Evolutionary conservation across 2,888 invertebrate species (phyloP).

Genomic region (Cephus nigrinus): DNA sequence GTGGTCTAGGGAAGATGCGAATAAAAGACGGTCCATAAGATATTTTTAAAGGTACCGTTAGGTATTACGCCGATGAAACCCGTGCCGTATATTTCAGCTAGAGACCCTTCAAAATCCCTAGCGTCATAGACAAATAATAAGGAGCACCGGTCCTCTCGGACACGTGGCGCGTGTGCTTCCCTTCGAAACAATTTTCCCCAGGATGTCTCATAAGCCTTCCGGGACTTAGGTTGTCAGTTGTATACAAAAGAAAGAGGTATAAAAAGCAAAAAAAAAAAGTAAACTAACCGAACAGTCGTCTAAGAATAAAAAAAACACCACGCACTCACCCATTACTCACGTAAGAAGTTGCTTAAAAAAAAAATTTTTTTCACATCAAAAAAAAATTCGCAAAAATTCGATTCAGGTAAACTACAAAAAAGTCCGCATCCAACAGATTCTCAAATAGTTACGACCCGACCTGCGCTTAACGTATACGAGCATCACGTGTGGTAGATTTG

Average conservation of each 20-base stretch:
- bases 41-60: not conserved
- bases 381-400: too few species aligned
- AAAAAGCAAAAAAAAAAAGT: too few species aligned
- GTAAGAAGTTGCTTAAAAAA: rapidly evolving
- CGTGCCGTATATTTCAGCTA: not conserved
- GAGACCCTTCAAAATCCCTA: not conserved
- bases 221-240: too few species aligned
- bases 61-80: not conserved
- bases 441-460: too few species aligned
- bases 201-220: too few species aligned
- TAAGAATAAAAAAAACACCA: too few species aligned
- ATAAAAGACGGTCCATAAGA: not conserved
- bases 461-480: too few species aligned
- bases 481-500: too few species aligned
- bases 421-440: rapidly evolving
- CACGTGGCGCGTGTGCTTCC: not conserved
- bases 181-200: not conserved
- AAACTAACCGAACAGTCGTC: too few species aligned
- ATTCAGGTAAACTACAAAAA: too few species aligned
- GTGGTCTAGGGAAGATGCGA: not conserved
- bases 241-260: too few species aligned
- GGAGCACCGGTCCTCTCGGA: not conserved
- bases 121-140: not conserved
- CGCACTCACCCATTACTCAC: rapidly evolving
- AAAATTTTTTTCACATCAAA: too few species aligned